These are phyloP conservation scores for Mesitornis unicolor DNA, from an alignment of 2,113 vertebrate genomes.

Conservation along the genomic window DNA sequence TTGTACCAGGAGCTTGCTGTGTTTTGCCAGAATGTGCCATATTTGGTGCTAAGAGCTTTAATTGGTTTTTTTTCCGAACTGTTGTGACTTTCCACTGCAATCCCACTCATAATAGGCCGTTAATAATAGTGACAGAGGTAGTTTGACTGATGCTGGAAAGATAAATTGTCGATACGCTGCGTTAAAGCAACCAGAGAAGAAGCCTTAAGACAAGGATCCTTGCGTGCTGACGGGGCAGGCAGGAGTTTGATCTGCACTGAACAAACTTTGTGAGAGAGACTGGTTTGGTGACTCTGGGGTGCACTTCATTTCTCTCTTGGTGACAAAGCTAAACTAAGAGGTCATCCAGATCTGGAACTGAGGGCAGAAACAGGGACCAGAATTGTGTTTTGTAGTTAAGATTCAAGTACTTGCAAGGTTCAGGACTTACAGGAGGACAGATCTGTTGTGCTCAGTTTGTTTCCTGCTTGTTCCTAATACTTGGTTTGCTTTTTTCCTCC, in stretches of 20 bases:
- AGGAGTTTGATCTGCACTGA: neutral
- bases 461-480: neutral
- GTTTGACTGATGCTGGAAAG: neutral
- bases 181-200: neutral
- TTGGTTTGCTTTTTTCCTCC: rapidly evolving
- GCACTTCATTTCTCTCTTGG: neutral
- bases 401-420: neutral
- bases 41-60: neutral
- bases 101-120: neutral
- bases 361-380: neutral
- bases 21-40: neutral
- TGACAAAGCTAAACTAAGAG: neutral
- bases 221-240: neutral
- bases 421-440: rapidly evolving
- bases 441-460: rapidly evolving
- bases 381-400: neutral
- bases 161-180: neutral
- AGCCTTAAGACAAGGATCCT: rapidly evolving
- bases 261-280: neutral
- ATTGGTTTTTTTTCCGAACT: neutral
- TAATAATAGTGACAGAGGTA: neutral
- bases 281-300: neutral
- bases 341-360: neutral
- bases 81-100: neutral
- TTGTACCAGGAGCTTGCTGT: rapidly evolving